Base-by-base conservation (phyloP, 2,888 invertebrate genomes). In the Sesia bembeciformis region DNA sequence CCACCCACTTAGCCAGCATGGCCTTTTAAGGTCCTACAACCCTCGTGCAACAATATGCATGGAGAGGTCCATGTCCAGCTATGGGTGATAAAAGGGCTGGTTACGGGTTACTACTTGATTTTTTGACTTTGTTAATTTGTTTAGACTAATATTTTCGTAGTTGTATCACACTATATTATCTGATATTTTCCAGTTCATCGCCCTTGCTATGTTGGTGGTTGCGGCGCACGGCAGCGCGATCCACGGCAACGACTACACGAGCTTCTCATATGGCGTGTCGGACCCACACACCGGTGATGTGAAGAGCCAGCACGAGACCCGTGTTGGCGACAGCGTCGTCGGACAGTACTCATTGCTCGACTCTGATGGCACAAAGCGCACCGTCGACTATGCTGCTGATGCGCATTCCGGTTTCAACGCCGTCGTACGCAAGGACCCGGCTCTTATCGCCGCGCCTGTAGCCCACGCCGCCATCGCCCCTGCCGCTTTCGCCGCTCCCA, bases 321-420 rank as follows among this genome's bases (percentile, higher is more conserved):
- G 84, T 56, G 64, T 65, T 54, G 84, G 84, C 43, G 81, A 86
- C 68, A 79, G 74, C 53, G 90, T 90, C 6, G 81, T 82, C 51
- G 90, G 90, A 23, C 83, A 86, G 59, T 90, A 90, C 73, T 89
- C 90, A 52, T 76, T 91, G 53, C 67, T 80, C 57, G 91, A 91
- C 54, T 72, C 91, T 52, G 91, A 91, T 63, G 91, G 91, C 63
- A 85, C 84, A 53, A 79, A 81, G 58, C 83, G 91, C 59, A 87
- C 81, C 40, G 91, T 91, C 3, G 90, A 91, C 74, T 91, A 91
- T 74, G 85, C 85, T 38, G 88, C 90, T 23, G 90, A 90, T 53
- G 80, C 84, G 3, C 69, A 82, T 58, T 77, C 72, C 57, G 90
- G 90, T 6, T 90, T 91, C 80, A 90, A 90, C 77, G 91, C 90